A percentile compares a stretch with the other conserved stretches of the same genome.
Conservation (phyloP, 1,140 invertebrate species). For the Neodiprion virginianus region DNA sequence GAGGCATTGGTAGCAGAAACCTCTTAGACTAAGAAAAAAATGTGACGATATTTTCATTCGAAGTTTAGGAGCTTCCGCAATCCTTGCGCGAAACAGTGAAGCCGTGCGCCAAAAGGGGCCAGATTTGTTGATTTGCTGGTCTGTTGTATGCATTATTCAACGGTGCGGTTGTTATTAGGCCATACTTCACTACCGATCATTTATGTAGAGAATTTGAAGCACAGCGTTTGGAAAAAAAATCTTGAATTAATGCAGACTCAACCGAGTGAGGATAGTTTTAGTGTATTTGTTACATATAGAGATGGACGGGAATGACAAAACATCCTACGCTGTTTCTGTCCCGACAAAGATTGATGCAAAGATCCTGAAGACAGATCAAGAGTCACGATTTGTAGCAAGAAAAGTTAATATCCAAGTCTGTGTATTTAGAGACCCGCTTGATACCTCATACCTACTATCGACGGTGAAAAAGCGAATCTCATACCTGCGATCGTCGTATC, state of each 20-base stretch:
- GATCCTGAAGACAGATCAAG: neutral
- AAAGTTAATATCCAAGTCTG: neutral
- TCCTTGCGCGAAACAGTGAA: too few species aligned
- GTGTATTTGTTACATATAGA: neutral
- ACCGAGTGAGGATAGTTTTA: neutral
- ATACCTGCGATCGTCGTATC: neutral
- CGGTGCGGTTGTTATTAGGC: slow-evolving; percentile 8
- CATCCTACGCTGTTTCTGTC: slow-evolving; percentile 8
- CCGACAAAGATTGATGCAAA: slow-evolving; percentile 4
- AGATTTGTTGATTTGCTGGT: neutral
- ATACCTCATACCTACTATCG: neutral
- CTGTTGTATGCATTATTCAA: slow-evolving; percentile 8
- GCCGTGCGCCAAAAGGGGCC: neutral
- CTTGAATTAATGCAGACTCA: slow-evolving; percentile 6
- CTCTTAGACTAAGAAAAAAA: too few species aligned
- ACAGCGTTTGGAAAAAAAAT: neutral
- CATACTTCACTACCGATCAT: slow-evolving; percentile 12
- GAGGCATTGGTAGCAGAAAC: too few species aligned
- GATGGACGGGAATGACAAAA: slow-evolving; percentile 6
- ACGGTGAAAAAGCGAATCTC: neutral
- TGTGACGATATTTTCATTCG: too few species aligned
- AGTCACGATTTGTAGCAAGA: neutral
- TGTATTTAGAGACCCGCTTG: neutral
- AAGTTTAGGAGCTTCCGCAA: too few species aligned
- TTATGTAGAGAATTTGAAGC: slow-evolving; percentile 8